Conservation (phyloP, 2,113 vertebrate species). For the Xenopus tropicalis region DNA sequence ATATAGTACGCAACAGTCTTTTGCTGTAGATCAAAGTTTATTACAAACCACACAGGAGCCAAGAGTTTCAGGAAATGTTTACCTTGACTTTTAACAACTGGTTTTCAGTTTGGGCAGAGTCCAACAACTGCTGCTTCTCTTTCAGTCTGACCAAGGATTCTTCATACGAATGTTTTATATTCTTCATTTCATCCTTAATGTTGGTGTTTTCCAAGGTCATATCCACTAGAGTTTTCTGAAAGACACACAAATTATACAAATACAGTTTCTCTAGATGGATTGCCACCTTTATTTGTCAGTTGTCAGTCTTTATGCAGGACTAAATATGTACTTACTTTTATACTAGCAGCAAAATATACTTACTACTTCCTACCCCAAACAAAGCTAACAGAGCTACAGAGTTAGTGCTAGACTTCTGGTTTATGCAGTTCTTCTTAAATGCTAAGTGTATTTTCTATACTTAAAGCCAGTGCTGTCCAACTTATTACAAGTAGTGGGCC, state of each 20-base stretch:
- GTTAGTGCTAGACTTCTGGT: too few species aligned
- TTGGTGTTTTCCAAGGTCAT: conserved; percentile 78
- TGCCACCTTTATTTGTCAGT: not conserved
- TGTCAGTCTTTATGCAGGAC: too few species aligned
- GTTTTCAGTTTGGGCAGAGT: conserved; percentile 79
- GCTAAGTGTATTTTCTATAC: too few species aligned
- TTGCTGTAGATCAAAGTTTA: conserved; percentile 10
- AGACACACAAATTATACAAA: conserved; percentile 29
- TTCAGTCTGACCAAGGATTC: conserved; percentile 77
- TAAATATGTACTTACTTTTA: too few species aligned
- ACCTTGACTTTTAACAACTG: conserved; percentile 86
- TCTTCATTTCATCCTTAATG: conserved; percentile 74
- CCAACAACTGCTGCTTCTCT: conserved; percentile 80
- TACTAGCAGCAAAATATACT: too few species aligned
- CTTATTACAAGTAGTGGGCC: too few species aligned
- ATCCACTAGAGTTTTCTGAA: conserved; percentile 88
- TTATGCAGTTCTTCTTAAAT: too few species aligned
- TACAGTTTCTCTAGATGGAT: not conserved
- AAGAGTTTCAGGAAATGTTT: not conserved
- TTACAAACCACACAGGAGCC: conserved; percentile 7
- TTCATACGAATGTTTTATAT: conserved; percentile 70
- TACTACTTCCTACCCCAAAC: too few species aligned
- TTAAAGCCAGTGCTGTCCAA: too few species aligned
- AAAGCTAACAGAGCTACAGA: too few species aligned
- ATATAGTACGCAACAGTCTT: not conserved